Base-by-base conservation (phyloP, 2,113 vertebrate genomes). In the Bombycilla garrulus region DNA sequence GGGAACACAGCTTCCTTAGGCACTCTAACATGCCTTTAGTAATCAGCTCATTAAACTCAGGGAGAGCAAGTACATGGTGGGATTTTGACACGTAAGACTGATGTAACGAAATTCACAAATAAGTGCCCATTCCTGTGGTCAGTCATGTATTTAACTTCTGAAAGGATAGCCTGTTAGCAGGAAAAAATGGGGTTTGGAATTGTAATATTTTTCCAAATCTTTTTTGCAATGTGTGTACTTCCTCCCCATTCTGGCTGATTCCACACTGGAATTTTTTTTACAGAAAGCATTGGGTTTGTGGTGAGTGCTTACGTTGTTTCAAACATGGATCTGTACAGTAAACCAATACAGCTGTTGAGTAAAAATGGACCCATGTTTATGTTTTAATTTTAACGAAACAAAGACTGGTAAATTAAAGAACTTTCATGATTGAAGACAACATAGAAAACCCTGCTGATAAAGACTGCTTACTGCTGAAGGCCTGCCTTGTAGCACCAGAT, bases 11-110 rank as follows among this genome's bases (percentile, higher is more conserved):
- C 47, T 85, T 76, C 62, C 62, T 69, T 61, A 66, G 42, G 76
- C 3, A 0, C 64, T 42, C 28, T 11, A 54, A 54, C n/a, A 35
- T 0, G 10, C 56, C 61, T 15, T 69, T 54, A 40, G 29, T 53
- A 88, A 80, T 69, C 36, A 15, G 58, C 64, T 80, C 15, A 14
- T 65, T 92, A 76, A 93, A 94, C 70, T 72, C 33, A 1, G 54
- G 24, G 33, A 80, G 54, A 60, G 28, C 58, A 81, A 72, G 74
- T 45, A 70, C 11, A 0, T 14, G 81, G 35, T 94, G 54, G 54
- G 35, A 58, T 83, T 94, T 94, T 81, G 56, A 51, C 47, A 36
- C 0, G 0, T 57, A 38, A 50, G 45, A 66, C 38, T 26, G 33
- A 38, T 51, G 29, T 78, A 77, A 61, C 24, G 44, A 54, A 83